Evolutionary conservation across 2,113 vertebrate genomes (phyloP), one percentile per base, ranked within the genome.

Genomic region (Galeopterus variegatus): DNA sequence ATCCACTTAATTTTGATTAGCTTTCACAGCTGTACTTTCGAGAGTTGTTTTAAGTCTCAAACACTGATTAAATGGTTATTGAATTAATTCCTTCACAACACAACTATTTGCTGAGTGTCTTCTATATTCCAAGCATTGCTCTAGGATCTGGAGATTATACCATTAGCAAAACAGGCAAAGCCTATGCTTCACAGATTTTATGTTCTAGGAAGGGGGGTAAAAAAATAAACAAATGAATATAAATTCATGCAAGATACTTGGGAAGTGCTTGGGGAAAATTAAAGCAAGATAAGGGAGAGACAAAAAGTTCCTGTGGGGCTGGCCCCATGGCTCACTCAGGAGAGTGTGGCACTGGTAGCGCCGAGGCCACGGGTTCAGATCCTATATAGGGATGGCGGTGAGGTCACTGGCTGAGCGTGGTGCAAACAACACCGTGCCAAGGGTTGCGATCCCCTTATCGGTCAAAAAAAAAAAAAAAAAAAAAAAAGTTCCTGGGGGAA

Each of bases 1-100:
- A 97, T 28, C 54, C 45, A 95, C 62, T 93, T 94, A 88, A 97
- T 96, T 97, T 89, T 96, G 54, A 93, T 77, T 84, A 81, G 81
- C 80, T 19, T 95, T 96, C 70, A 81, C 28, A 88, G 28, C 5
- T 36, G n/a, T 86, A 52, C 67, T 90, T 90, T 97, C 77, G 77
- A 85, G 50, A 95, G 56, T 85, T 95, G 81, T 92, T 76, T 97
- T 97, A 96, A 95, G 94, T 97, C 93, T 94, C 56, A 85, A 67
- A 85, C 33, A 54, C 4, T 76, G 8, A 24, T 52, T 56, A 76
- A 90, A 0, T 77, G 21, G 1, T 77, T 67, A 18, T 23, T 79
- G 33, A 75, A 75, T n/a, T 67, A 90, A 58, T 45, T 95, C 18
- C 23, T 91, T 90, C 7, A 69, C 21, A 50, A 2, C 79, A 84